These are phyloP conservation scores for Tragelaphus strepsiceros DNA, from an alignment of 2,113 vertebrate species.

Conservation along the genomic window DNA sequence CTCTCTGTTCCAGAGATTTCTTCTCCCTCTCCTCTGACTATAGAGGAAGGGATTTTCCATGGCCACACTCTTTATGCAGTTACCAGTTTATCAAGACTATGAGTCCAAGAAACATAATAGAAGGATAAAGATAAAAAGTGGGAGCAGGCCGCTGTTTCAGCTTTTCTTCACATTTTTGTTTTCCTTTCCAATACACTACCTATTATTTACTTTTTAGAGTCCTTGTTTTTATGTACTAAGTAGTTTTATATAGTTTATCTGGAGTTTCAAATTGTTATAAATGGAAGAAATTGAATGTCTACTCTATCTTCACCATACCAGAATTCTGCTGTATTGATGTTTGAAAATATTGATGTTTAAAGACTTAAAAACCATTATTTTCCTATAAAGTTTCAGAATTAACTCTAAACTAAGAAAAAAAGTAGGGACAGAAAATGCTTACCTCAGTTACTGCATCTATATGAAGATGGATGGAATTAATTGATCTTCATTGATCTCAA, in stretches of 20 bases:
- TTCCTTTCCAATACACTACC: neutral
- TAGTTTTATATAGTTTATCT: neutral
- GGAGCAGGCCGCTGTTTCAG: neutral
- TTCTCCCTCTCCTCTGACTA: neutral
- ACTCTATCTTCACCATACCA: neutral
- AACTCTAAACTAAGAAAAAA: neutral
- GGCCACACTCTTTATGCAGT: neutral
- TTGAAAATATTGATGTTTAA: neutral
- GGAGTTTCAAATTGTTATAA: neutral
- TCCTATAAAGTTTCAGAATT: neutral
- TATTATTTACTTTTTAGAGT: neutral
- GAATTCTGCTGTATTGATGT: neutral
- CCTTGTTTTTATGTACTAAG: neutral
- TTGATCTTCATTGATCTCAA: neutral
- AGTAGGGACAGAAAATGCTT: neutral
- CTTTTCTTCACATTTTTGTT: neutral
- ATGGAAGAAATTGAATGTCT: neutral
- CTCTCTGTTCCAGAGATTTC: neutral
- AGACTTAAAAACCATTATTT: neutral
- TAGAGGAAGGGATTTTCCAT: neutral
- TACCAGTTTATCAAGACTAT: neutral
- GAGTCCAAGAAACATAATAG: too few species aligned
- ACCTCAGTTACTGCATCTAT: neutral
- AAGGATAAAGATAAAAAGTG: fast-evolving
- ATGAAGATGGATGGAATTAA: neutral